Conservation (phyloP, 2,888 invertebrate species). For the Xanthorhoe spadicearia region DNA sequence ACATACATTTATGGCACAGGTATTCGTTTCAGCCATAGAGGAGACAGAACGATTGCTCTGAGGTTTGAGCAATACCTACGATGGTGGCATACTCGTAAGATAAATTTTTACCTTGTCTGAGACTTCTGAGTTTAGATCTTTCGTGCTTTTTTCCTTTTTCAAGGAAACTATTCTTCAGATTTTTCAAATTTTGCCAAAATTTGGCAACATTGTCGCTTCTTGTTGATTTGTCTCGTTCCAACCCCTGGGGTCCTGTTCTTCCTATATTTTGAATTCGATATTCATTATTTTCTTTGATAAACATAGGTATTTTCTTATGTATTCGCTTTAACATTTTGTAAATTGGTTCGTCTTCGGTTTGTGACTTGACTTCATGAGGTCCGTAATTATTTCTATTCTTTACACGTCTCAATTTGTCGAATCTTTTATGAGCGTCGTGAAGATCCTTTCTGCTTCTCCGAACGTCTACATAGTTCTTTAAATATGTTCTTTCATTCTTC, state of each 20-base stretch:
- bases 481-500: neutral
- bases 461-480: neutral
- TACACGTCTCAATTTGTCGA: conserved; percentile 33
- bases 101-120: neutral
- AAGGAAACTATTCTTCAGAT: conserved; percentile 5
- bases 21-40: too few relatives aligned
- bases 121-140: neutral
- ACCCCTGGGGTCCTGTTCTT: neutral
- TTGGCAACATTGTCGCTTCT: neutral
- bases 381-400: conserved; percentile 49
- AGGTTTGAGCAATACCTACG: too few relatives aligned
- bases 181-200: conserved; percentile 12
- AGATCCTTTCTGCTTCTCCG: conserved; percentile 9
- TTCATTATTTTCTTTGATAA: conserved; percentile 12
- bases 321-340: conserved; percentile 50
- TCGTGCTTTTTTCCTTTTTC: neutral
- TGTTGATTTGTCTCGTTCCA: neutral
- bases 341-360: conserved; percentile 46
- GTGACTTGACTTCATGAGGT: conserved; percentile 29
- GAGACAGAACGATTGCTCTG: too few relatives aligned
- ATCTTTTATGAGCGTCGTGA: conserved; percentile 8
- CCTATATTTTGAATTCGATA: conserved; percentile 6
- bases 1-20: too few relatives aligned
- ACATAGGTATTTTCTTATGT: conserved; percentile 41
- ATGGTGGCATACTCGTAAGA: too few relatives aligned